Conservation (phyloP, 2,113 vertebrate species). For the Oncorhynchus gorbuscha region DNA sequence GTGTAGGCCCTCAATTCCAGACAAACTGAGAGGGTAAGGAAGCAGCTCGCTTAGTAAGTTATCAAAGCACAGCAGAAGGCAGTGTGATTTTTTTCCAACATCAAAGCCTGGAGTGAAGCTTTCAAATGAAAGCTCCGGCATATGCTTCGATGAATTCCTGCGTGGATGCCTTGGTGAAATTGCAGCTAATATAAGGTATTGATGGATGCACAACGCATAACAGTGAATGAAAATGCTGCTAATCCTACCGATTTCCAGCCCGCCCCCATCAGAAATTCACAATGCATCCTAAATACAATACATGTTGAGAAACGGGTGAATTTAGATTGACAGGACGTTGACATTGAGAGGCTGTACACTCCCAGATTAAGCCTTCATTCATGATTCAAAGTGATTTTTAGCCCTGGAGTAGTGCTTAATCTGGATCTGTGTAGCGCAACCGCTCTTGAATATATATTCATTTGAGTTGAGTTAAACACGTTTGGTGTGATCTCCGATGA, state of each 20-base stretch:
- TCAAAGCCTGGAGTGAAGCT: conserved; percentile 43
- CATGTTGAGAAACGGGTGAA: conserved; percentile 18
- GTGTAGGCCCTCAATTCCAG: conserved; percentile 29
- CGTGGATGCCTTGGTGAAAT: conserved; percentile 39
- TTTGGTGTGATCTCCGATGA: not conserved
- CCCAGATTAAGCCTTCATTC: conserved; percentile 31
- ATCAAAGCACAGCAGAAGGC: conserved; percentile 40
- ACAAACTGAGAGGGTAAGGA: conserved; percentile 30
- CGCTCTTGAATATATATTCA: not conserved
- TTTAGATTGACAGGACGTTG: conserved; percentile 54
- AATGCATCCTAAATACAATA: conserved; percentile 41
- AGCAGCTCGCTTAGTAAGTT: conserved; percentile 17
- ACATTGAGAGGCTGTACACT: conserved; percentile 22
- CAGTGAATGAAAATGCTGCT: conserved; percentile 33
- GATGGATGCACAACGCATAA: conserved; percentile 28
- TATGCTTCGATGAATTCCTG: conserved; percentile 46
- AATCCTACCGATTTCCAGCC: conserved; percentile 32
- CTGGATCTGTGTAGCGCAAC: not conserved
- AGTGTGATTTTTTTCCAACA: conserved; percentile 28
- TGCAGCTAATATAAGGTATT: conserved; percentile 43
- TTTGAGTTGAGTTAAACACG: not conserved
- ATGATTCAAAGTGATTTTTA: not conserved
- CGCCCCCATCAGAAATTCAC: conserved; percentile 9
- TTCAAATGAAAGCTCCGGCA: conserved; percentile 42
- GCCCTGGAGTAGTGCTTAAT: not conserved